Conservation (phyloP, 2,113 vertebrate genomes). For the Ginglymostoma cirratum region DNA sequence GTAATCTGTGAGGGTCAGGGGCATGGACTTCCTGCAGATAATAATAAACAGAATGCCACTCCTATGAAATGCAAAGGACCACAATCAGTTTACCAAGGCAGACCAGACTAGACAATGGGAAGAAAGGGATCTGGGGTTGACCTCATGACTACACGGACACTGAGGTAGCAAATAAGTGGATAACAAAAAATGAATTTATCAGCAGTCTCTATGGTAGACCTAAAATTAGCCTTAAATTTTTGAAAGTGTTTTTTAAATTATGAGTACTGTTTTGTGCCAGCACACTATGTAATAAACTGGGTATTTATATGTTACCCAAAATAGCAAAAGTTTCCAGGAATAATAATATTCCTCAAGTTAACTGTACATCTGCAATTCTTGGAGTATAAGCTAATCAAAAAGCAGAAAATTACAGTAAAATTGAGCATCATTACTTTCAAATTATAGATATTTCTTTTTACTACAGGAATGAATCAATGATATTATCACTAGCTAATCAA, state of each 20-base stretch:
- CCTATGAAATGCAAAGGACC: too few relatives aligned
- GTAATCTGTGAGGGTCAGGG: too few relatives aligned
- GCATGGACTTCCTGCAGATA: too few relatives aligned
- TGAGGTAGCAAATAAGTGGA: too few relatives aligned
- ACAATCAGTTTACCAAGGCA: too few relatives aligned
- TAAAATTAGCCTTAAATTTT: not conserved
- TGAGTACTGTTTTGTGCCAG: not conserved
- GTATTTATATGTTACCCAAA: too few relatives aligned
- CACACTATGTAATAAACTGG: not conserved
- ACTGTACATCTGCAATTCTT: not conserved
- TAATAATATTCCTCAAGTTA: constrained; percentile 23
- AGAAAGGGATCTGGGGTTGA: too few relatives aligned
- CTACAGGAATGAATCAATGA: not conserved
- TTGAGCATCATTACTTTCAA: constrained; percentile 23
- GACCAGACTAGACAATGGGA: too few relatives aligned
- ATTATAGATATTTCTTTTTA: constrained; percentile 20
- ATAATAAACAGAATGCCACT: too few relatives aligned
- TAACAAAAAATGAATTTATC: not conserved
- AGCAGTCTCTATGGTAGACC: not conserved
- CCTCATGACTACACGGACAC: too few relatives aligned
- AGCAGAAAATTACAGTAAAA: constrained; percentile 30
- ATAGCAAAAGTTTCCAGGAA: not conserved
- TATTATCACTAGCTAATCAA: not conserved
- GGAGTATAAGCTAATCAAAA: constrained; percentile 25
- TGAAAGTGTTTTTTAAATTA: not conserved